Evolutionary conservation across 1,140 invertebrate genomes (phyloP), one percentile per base, ranked within the genome.

Genomic region (Drosophila seguyi): DNA sequence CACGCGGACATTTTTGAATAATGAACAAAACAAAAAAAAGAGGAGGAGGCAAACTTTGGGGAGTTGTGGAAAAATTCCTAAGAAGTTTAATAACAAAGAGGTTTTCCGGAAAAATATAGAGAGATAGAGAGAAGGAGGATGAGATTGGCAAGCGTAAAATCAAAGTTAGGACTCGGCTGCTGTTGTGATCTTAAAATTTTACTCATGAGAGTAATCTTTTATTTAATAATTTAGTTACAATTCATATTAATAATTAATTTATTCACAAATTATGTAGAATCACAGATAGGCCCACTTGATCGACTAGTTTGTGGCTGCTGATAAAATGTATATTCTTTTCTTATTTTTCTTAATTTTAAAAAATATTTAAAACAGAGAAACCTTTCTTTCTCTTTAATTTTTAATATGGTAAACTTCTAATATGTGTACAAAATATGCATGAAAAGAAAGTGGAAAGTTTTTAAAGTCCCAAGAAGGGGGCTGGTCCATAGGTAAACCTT

Each of bases 381-480:
- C 25, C 25, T 27, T 2, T 48, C 8, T 52, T 1, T 45, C 34
- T 4, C 5, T 18, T 34, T 55, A 2, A 36, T 10, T 20, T 55
- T n/a, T 22, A 20, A 14, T 8, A 22, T 58, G 3, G 2, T 2
- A 27, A 61, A 8, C 60, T 56, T 58, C 34, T 48, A 22, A 27
- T 25, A n/a, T 25, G 18, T 13, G 14, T 3, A 60, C 18, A 16
- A 38, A 52, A 52, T n/a, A 53, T 38, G 20, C 52, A 53, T n/a
- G 20, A 20, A 8, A 53, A 38, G 56, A 63, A 61, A 63, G 61
- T 60, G 61, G 56, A 63, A 63, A 63, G 61, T 63, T 63, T 31
- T 59, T 20, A 3, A 60, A 18, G 31, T 31, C 6, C 13, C 5
- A 34, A 13, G 13, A n/a, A 20, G 18, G 25, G 27, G 25, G 3